Evolutionary conservation across 1,140 invertebrate genomes (phyloP).

Genomic region (Bombus consobrinus): DNA sequence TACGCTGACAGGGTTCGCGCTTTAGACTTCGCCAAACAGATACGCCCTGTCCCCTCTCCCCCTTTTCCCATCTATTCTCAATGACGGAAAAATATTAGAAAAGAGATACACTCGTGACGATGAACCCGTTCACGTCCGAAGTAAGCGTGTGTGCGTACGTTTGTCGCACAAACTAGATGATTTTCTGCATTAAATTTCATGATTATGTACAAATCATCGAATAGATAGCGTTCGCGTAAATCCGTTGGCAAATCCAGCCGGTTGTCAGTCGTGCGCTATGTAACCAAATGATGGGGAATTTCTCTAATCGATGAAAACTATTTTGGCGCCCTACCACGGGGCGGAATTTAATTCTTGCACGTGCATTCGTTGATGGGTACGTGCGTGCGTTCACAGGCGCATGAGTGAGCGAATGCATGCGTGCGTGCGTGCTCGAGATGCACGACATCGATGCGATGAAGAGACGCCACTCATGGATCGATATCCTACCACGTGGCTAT

Average conservation of each 20-base stretch:
- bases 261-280: slow-evolving; percentile 32
- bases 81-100: too few species aligned
- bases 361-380: slow-evolving; percentile 11
- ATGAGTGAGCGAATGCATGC: not conserved
- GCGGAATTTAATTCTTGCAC: slow-evolving; percentile 69
- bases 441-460: slow-evolving; percentile 70
- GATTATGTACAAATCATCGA: slow-evolving; percentile 10
- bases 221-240: slow-evolving; percentile 46
- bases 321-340: slow-evolving; percentile 55
- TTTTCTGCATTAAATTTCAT: slow-evolving; percentile 24
- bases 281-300: slow-evolving; percentile 45
- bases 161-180: slow-evolving; percentile 13
- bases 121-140: not conserved
- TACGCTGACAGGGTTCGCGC: slow-evolving; percentile 33
- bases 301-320: slow-evolving; percentile 66
- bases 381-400: not conserved
- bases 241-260: slow-evolving; percentile 54
- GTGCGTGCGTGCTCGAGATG: slow-evolving; percentile 61
- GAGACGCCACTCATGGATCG: slow-evolving; percentile 73
- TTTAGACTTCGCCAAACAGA: slow-evolving; percentile 30
- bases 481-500: slow-evolving; percentile 75
- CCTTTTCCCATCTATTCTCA: not conserved
- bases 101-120: too few species aligned
- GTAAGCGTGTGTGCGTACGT: not conserved
- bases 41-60: not conserved